Conservation (phyloP, 1,140 invertebrate genomes). For the Apis cerana region DNA sequence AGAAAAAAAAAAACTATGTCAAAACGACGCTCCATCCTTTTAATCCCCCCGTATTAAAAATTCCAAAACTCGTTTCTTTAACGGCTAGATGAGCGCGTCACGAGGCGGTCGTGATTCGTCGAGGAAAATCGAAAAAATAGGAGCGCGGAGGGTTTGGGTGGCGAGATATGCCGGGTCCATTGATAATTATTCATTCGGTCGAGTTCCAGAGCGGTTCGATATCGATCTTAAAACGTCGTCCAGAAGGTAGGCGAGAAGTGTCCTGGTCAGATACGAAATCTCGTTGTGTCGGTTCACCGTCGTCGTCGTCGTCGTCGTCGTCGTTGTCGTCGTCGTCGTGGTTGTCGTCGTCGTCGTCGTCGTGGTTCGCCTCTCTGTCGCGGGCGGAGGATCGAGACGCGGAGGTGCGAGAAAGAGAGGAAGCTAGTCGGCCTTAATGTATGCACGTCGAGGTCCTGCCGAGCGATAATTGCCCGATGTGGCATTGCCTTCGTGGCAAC, state of each 20-base stretch:
- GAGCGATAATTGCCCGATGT: slow-evolving; percentile 79
- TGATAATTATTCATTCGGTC: slow-evolving; percentile 68
- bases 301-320: slow-evolving; percentile 23
- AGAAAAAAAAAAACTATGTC: background rate
- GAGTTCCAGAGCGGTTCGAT: slow-evolving; percentile 60
- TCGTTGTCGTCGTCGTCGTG: slow-evolving; percentile 33
- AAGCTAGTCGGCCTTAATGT: slow-evolving; percentile 69
- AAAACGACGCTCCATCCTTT: background rate
- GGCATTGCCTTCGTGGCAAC: slow-evolving; percentile 72
- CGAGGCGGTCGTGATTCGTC: background rate
- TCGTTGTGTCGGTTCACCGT: slow-evolving; percentile 48
- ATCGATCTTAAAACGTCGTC: slow-evolving; percentile 67
- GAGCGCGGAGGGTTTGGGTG: background rate
- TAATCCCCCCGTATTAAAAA: background rate
- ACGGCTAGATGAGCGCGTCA: background rate
- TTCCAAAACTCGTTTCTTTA: background rate
- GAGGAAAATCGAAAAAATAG: slow-evolving; percentile 28
- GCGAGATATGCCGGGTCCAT: slow-evolving; percentile 48
- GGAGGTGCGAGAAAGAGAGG: slow-evolving; percentile 1
- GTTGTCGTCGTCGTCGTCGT: slow-evolving; percentile 16
- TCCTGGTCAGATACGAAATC: slow-evolving; percentile 56
- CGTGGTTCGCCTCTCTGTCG: slow-evolving; percentile 15
- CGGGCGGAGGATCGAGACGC: background rate
- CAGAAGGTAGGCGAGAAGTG: slow-evolving; percentile 62
- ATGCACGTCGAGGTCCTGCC: slow-evolving; percentile 73